Evolutionary conservation across 1,140 invertebrate genomes (phyloP).

Genomic region (Trypoxylus dichotomus): DNA sequence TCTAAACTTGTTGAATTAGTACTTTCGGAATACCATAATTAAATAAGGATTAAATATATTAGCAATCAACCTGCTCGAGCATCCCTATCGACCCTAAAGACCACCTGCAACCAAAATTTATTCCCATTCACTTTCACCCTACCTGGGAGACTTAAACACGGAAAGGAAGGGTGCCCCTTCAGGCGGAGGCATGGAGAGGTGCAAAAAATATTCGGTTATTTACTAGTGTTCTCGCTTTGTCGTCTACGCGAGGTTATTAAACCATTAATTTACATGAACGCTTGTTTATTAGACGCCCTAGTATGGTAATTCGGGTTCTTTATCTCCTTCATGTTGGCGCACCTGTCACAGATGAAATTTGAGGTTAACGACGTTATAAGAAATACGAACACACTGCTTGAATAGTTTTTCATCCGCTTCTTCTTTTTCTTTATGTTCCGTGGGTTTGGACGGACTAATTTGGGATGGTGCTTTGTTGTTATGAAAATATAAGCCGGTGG

Average conservation of each 20-base stretch:
- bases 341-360: background rate
- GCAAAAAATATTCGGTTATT: slow-evolving; percentile 3
- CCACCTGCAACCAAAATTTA: slow-evolving; percentile 6
- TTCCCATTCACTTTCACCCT: background rate
- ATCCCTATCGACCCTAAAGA: background rate
- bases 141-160: background rate
- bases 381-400: background rate
- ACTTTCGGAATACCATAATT: background rate
- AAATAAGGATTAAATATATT: slow-evolving; percentile 8
- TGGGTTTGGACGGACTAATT: background rate
- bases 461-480: background rate
- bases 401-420: background rate
- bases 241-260: background rate
- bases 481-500: background rate
- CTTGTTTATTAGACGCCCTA: background rate
- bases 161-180: background rate
- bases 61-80: background rate
- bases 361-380: slow-evolving; percentile 1
- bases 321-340: background rate
- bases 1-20: no score
- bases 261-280: background rate
- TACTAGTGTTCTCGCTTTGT: background rate
- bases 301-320: background rate
- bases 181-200: background rate
- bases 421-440: background rate